phyloP scores from a whole-genome alignment of 2,113 vertebrate genomes.

The Nymphicus hollandicus region DNA sequence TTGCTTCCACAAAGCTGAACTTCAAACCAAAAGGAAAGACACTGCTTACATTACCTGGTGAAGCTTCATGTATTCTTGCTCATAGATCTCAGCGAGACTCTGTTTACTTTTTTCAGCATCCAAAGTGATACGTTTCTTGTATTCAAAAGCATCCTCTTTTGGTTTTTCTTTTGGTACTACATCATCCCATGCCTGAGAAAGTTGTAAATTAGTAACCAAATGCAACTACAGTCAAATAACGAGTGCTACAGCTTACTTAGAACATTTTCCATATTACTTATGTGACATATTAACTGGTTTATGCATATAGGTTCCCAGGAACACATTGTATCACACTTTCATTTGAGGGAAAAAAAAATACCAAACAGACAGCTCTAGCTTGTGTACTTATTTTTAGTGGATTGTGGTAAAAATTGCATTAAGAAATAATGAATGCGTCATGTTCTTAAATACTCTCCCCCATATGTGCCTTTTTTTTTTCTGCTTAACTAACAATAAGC shows the following conservation, averaged over 20 bases:
- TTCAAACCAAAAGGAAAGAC: not conserved
- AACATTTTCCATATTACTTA: not conserved
- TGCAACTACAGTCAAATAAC: not conserved
- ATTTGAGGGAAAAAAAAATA: not conserved
- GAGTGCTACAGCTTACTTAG: not conserved
- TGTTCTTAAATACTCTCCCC: not conserved
- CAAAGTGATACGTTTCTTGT: conserved; percentile 90
- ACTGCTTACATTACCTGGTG: conserved; percentile 76
- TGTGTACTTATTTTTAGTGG: not conserved
- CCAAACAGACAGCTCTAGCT: not conserved
- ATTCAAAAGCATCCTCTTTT: conserved; percentile 90
- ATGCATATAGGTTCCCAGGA: not conserved
- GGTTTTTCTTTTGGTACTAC: conserved; percentile 95
- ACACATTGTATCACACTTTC: not conserved
- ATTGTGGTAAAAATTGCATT: not conserved
- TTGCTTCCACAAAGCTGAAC: not conserved
- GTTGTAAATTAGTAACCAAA: not conserved
- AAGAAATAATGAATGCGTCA: not conserved
- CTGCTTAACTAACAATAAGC: not conserved
- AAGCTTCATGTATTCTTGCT: conserved; percentile 92
- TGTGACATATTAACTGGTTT: not conserved
- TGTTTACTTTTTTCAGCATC: conserved; percentile 97
- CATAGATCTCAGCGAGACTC: conserved; percentile 94
- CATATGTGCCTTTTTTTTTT: fast-evolving
- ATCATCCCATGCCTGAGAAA: conserved; percentile 89